A percentile compares a stretch with the other conserved stretches of the same genome.
Evolutionary conservation across 2,888 invertebrate species (phyloP).

Genomic region (Cheilosia vulpina): DNA sequence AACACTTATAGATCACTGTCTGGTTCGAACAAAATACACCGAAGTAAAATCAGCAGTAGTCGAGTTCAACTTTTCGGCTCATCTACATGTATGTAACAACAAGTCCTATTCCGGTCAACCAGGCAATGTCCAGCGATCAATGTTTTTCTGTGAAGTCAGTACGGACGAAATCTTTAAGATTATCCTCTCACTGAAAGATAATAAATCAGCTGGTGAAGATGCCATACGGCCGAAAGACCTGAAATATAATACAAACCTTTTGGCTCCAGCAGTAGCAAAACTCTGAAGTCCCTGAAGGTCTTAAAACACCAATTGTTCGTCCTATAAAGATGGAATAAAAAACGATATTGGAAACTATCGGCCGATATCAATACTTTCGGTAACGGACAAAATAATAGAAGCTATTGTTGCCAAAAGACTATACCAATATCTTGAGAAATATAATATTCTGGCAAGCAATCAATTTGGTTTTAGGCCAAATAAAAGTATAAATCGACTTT

Average conservation of each 20-base stretch:
- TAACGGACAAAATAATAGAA: not conserved
- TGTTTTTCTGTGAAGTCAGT: not conserved
- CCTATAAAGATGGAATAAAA: not conserved
- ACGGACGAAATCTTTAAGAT: not conserved
- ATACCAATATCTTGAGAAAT: too few species aligned
- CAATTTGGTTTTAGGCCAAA: not conserved
- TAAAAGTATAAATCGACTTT: not conserved
- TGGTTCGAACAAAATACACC: too few species aligned
- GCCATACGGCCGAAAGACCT: constrained; percentile 5
- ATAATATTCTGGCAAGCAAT: not conserved
- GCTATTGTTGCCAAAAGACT: not conserved
- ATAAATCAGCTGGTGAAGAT: not conserved
- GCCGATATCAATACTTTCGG: not conserved
- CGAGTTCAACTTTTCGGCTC: too few species aligned
- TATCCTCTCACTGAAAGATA: too few species aligned
- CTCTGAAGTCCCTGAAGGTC: too few species aligned
- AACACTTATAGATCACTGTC: too few species aligned
- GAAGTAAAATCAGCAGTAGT: too few species aligned
- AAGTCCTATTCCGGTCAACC: not conserved
- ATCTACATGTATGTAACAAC: not conserved
- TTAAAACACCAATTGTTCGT: not conserved
- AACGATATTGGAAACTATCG: not conserved
- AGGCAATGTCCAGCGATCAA: not conserved
- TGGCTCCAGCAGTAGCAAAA: not conserved
- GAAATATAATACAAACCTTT: not conserved